Evolutionary conservation across 2,888 invertebrate species (phyloP), one percentile per base, ranked within the genome.

Genomic region (Helobdella robusta): DNA sequence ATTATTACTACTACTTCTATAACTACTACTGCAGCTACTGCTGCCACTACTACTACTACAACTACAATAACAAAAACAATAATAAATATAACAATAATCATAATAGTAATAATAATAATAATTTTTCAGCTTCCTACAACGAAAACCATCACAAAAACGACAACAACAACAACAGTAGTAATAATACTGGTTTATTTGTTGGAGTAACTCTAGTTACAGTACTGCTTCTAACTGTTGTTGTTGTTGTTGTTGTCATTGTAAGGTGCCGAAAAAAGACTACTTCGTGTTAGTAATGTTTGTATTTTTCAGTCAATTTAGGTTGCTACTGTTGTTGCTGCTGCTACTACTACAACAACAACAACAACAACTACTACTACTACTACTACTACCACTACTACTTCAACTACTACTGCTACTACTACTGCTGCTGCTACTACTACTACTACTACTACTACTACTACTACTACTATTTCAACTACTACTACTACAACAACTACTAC

Each of bases 131-230:
- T n/a, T n/a, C n/a, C n/a, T n/a, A n/a, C n/a, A n/a, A n/a, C n/a
- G n/a, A n/a, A n/a, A n/a, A n/a, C n/a, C n/a, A n/a, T n/a, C n/a
- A n/a, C n/a, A n/a, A n/a, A n/a, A n/a, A n/a, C n/a, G n/a, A n/a
- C n/a, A n/a, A n/a, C n/a, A n/a, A n/a, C n/a, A n/a, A n/a, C n/a
- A n/a, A n/a, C n/a, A n/a, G n/a, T n/a, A n/a, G n/a, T n/a, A n/a
- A 50, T 30, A 60, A 65, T 50, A 65, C 65, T 15, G 60, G 59
- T 46, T 32, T 66, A 64, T 69, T 68, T 50, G 64, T 69, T 6
- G 67, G 66, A 2, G 44, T 69, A n/a, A 46, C 62, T 3, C 18
- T 66, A n/a, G 64, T 66, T 15, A 40, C 64, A 20, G 52, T 67
- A 20, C 34, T 68, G 34, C 64, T 69, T 32, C 30, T 63, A 48